phyloP scores from a whole-genome alignment of 2,797 vertebrate species.

The Dendrocincla fuliginosa region DNA sequence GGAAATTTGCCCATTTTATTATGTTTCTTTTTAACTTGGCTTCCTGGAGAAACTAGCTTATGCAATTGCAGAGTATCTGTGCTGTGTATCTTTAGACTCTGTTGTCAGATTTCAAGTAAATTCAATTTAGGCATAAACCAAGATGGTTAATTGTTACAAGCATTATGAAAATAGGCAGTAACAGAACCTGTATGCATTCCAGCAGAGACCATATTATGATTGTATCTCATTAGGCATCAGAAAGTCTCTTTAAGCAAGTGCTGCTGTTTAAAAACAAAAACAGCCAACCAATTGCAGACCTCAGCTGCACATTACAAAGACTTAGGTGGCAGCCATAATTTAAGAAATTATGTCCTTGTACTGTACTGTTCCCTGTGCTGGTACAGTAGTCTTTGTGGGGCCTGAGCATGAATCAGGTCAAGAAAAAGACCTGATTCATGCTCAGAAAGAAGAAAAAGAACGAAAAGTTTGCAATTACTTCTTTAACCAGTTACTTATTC shows the following conservation, averaged over 20 bases:
- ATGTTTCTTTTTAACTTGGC: not conserved
- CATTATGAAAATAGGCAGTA: conserved; percentile 7
- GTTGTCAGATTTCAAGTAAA: conserved; percentile 10
- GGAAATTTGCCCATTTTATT: conserved; percentile 1
- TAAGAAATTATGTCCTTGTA: not conserved
- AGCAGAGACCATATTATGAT: not conserved
- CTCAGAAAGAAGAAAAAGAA: not conserved
- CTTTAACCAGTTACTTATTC: not conserved
- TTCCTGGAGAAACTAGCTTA: not conserved
- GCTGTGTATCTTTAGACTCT: not conserved
- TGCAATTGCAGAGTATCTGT: not conserved
- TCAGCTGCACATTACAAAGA: not conserved
- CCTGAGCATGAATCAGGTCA: not conserved
- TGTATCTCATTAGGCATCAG: not conserved
- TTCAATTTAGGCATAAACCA: not conserved
- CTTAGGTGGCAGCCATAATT: not conserved
- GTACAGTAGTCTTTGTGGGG: not conserved
- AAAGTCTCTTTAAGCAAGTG: not conserved
- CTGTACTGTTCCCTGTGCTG: not conserved
- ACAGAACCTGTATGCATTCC: not conserved
- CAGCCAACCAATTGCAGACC: not conserved
- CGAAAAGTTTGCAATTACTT: not conserved
- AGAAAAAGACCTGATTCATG: too few relatives aligned
- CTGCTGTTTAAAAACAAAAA: not conserved
- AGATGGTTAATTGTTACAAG: not conserved